Evolutionary conservation across 1,140 invertebrate genomes (phyloP).

Genomic region (Drosophila sturtevanti): DNA sequence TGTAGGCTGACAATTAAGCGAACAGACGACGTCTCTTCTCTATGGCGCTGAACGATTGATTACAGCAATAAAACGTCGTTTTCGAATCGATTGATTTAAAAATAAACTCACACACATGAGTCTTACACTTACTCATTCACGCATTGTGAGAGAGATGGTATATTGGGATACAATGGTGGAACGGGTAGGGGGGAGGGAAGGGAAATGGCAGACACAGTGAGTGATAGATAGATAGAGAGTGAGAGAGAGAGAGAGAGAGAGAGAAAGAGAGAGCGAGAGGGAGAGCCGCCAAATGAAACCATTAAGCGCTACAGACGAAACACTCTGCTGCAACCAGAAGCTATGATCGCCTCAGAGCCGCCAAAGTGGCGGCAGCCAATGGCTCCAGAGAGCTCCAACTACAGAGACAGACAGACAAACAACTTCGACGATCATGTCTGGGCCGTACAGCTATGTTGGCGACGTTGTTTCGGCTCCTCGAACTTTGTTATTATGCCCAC

Average conservation of each 20-base stretch:
- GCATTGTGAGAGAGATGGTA: slow-evolving; percentile 1
- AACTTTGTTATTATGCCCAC: slow-evolving; percentile 79
- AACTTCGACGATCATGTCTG: slow-evolving; percentile 76
- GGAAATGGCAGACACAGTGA: background rate
- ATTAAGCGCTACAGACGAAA: slow-evolving; percentile 74
- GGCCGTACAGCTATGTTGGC: slow-evolving; percentile 70
- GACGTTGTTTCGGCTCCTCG: slow-evolving; percentile 67
- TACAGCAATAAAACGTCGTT: slow-evolving; percentile 77
- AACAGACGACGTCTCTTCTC: slow-evolving; percentile 39
- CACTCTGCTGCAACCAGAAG: slow-evolving; percentile 71
- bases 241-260: background rate
- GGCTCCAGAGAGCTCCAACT: slow-evolving; percentile 64
- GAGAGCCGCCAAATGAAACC: slow-evolving; percentile 71
- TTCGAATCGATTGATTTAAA: slow-evolving; percentile 78
- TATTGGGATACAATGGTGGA: background rate
- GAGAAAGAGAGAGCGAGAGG: background rate
- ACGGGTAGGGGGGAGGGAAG: background rate
- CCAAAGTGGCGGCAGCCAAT: slow-evolving; percentile 61
- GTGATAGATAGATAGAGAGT: background rate
- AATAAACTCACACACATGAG: slow-evolving; percentile 61
- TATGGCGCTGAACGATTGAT: slow-evolving; percentile 71
- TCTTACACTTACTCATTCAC: slow-evolving; percentile 20
- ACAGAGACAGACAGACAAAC: slow-evolving; percentile 54
- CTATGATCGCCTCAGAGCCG: slow-evolving; percentile 66
- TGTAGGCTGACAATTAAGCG: slow-evolving; percentile 50